These are phyloP conservation scores for Dipus sagitta DNA, from an alignment of 2,797 vertebrate genomes.

Conservation along the genomic window DNA sequence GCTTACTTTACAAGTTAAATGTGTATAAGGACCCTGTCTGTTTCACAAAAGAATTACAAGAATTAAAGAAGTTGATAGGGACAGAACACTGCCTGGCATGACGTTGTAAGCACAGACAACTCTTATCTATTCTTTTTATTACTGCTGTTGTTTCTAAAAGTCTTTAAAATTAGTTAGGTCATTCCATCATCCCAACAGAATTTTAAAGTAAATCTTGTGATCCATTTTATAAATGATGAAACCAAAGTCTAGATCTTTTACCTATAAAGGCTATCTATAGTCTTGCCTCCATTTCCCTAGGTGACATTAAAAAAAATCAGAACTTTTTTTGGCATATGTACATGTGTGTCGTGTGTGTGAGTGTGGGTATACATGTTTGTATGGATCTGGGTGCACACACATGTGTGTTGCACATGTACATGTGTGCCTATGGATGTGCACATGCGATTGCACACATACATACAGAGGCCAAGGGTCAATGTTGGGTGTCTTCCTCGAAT, in stretches of 20 bases:
- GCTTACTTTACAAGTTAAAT: background rate
- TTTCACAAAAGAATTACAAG: background rate
- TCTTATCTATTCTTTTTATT: background rate
- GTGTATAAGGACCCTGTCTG: background rate
- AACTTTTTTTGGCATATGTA: too few species aligned
- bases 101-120: background rate
- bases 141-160: background rate
- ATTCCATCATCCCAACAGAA: slow-evolving; percentile 15
- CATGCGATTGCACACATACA: too few species aligned
- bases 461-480: too few species aligned
- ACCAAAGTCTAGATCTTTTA: background rate
- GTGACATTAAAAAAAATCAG: background rate
- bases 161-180: slow-evolving; percentile 40
- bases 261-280: background rate
- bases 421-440: too few species aligned
- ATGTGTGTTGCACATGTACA: too few species aligned
- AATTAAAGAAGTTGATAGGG: background rate
- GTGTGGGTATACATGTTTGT: too few species aligned
- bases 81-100: background rate
- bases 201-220: slow-evolving; percentile 21
- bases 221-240: slow-evolving; percentile 18
- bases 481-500: too few species aligned
- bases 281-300: slow-evolving; percentile 13
- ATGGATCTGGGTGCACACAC: too few species aligned
- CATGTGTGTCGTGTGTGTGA: too few species aligned